Evolutionary conservation across 37 sponge, comb jelly and placozoan species (phyloP).

Genomic region (Dysidea cf. avara): DNA sequence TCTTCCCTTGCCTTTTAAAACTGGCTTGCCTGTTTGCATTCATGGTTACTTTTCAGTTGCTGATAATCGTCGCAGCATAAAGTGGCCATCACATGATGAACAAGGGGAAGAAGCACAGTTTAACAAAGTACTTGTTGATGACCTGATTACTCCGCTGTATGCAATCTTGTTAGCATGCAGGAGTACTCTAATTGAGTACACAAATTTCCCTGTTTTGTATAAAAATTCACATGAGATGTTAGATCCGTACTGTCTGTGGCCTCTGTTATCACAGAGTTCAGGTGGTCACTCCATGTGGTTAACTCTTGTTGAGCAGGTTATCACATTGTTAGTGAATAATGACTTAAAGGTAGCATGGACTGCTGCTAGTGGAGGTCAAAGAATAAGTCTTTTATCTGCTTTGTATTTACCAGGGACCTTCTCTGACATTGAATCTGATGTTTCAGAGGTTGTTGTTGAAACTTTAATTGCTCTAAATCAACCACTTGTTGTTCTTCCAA

Average conservation of each 20-base stretch:
- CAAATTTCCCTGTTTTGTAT: background rate
- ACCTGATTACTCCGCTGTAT: conserved; percentile 46
- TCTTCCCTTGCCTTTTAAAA: conserved; percentile 67
- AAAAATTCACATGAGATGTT: background rate
- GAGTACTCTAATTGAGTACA: conserved; percentile 21
- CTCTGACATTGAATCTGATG: too few relatives aligned
- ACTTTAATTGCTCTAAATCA: conserved; percentile 2
- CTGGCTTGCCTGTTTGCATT: conserved; percentile 64
- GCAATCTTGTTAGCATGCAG: conserved; percentile 33
- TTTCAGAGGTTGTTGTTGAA: conserved; percentile 11
- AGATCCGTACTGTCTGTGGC: conserved; percentile 59
- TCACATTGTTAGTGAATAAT: background rate
- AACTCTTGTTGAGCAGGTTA: conserved; percentile 24
- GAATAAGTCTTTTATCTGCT: conserved; percentile 40
- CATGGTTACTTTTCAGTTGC: conserved; percentile 81
- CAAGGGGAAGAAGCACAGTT: conserved; percentile 65
- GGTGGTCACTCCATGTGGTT: conserved; percentile 30
- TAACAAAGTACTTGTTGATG: conserved; percentile 53
- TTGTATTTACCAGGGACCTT: conserved; percentile 17
- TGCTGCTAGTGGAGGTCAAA: conserved; percentile 44
- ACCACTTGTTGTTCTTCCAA: conserved; percentile 43
- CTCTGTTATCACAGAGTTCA: conserved; percentile 21
- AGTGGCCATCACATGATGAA: conserved; percentile 78
- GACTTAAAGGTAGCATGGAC: conserved; percentile 31
- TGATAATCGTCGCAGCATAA: conserved; percentile 67